These are phyloP conservation scores for Holothuria leucospilota DNA, from an alignment of 53 echinoderm and acorn worm genomes.

Conservation along the genomic window DNA sequence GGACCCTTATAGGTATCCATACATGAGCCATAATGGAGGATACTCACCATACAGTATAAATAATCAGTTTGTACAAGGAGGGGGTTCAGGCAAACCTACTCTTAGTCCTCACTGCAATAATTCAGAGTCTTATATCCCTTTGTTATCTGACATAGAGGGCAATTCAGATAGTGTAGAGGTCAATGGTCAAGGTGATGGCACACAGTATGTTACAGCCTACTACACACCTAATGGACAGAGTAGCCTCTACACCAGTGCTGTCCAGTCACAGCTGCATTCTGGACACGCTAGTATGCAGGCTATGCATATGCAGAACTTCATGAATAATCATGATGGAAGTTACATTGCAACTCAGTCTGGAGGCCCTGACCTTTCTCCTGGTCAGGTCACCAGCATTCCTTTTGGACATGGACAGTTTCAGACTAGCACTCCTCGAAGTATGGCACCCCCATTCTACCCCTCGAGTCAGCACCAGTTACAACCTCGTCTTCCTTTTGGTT, in stretches of 20 bases:
- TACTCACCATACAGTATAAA: slow-evolving; percentile 28
- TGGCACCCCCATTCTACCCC: not conserved
- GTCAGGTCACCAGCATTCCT: not conserved
- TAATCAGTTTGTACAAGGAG: not conserved
- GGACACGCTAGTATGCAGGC: not conserved
- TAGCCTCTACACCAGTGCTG: not conserved
- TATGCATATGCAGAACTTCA: not conserved
- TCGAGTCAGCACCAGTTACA: no score
- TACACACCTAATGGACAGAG: not conserved
- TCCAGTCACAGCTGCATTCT: not conserved
- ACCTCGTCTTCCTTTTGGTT: no score
- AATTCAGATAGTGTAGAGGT: slow-evolving; percentile 27
- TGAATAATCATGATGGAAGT: slow-evolving; percentile 14
- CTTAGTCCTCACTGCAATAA: not conserved
- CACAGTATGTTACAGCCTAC: slow-evolving; percentile 11
- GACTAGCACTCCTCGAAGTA: slow-evolving; percentile 23
- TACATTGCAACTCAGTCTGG: slow-evolving; percentile 12
- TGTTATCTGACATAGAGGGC: slow-evolving; percentile 37
- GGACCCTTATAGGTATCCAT: slow-evolving; percentile 24
- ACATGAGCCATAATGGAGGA: not conserved
- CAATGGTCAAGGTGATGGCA: slow-evolving; percentile 11
- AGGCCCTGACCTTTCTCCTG: not conserved
- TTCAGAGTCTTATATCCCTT: slow-evolving; percentile 28
- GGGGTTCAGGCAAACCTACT: not conserved
- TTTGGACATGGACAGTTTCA: slow-evolving; percentile 21